phyloP scores from a whole-genome alignment of 30 jellyfish, hydroid and myxozoan species.

The Haliclystus octoradiatus region DNA sequence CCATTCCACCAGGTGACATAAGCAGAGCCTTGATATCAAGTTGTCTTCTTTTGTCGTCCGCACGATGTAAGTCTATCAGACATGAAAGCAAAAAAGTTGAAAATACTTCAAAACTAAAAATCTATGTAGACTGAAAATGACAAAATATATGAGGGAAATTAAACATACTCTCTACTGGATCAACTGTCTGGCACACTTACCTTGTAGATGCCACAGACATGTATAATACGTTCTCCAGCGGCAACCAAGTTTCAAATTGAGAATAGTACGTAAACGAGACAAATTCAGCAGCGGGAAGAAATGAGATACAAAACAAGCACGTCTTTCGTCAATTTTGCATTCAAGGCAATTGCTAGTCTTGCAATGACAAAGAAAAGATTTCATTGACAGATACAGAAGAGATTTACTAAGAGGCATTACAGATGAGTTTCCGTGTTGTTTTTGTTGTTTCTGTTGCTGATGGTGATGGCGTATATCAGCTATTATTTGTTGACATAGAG shows the following conservation, averaged over 20 bases:
- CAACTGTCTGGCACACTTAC: conserved; percentile 14
- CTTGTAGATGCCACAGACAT: conserved; percentile 54
- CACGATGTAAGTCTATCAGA: conserved; percentile 3
- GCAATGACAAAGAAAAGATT: no score
- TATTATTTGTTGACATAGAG: no score
- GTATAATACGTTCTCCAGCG: conserved; percentile 97
- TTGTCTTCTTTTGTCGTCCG: conserved; percentile 7
- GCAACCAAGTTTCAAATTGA: conserved; percentile 68
- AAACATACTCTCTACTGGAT: no score
- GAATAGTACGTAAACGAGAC: conserved; percentile 51
- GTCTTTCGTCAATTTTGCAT: conserved; percentile 59
- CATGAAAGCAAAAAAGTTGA: not conserved
- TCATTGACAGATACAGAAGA: no score
- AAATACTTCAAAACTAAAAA: not conserved
- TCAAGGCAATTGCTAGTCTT: conserved; percentile 40
- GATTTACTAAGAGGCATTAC: no score
- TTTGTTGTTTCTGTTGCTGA: no score
- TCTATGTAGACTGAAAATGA: no score
- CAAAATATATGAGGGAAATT: no score
- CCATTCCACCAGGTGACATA: no score
- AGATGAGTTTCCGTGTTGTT: no score
- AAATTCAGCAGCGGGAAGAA: conserved; percentile 61
- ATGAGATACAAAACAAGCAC: conserved; percentile 80
- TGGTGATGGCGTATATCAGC: no score
- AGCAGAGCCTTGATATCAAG: no score